A percentile compares a stretch with the other conserved stretches of the same genome.
Conservation (phyloP, 2,797 vertebrate species). For the Hylomyscus alleni region DNA sequence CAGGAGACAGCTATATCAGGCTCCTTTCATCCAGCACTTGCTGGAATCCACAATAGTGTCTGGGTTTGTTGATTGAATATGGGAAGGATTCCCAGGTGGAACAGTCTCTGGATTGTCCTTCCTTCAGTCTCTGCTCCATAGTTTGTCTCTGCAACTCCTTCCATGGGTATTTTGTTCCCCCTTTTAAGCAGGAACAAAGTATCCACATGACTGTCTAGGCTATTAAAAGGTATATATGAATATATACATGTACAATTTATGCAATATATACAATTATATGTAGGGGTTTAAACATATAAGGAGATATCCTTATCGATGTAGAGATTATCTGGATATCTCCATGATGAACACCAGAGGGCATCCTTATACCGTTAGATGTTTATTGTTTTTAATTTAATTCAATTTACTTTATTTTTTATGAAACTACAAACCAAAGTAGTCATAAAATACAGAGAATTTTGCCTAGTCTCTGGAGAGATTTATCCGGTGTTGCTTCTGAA, state of each 20-base stretch:
- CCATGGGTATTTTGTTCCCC: too few species aligned
- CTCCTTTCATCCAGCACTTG: too few species aligned
- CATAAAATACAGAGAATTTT: background rate
- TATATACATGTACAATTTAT: background rate
- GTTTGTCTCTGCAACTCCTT: too few species aligned
- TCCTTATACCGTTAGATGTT: conserved; percentile 48
- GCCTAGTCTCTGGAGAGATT: background rate
- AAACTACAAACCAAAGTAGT: background rate
- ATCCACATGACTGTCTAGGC: background rate
- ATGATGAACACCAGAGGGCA: conserved; percentile 70
- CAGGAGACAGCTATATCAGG: too few species aligned
- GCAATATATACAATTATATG: background rate
- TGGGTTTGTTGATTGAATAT: too few species aligned
- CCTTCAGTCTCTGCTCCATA: too few species aligned
- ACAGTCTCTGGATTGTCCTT: too few species aligned
- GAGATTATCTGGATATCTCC: background rate
- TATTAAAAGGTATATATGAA: background rate
- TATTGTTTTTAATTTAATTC: too few species aligned
- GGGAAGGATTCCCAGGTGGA: too few species aligned
- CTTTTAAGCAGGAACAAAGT: too few species aligned
- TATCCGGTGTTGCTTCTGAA: conserved; percentile 30
- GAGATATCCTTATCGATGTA: background rate
- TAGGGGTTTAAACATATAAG: background rate
- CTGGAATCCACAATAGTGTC: too few species aligned
- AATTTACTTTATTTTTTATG: background rate